These are phyloP conservation scores for Dryocosmus kuriphilus DNA, from an alignment of 2,888 invertebrate genomes.

Conservation along the genomic window DNA sequence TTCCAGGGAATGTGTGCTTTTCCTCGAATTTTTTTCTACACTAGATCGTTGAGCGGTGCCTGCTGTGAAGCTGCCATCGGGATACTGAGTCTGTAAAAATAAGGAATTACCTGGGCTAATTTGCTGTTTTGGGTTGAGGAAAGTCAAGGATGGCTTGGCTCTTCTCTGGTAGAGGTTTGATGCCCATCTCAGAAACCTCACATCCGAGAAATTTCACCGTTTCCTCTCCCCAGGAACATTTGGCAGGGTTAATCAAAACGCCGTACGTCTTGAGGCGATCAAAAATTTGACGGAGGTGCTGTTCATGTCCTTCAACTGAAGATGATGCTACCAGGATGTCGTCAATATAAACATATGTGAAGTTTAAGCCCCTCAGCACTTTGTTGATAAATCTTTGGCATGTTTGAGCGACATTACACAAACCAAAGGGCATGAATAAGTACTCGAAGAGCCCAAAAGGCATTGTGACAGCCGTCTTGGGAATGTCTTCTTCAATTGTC, in stretches of 20 bases:
- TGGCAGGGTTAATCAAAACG: too few species aligned
- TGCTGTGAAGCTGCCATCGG: conserved; percentile 68
- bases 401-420: conserved; percentile 65
- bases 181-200: too few species aligned
- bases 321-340: too few species aligned
- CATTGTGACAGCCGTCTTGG: conserved; percentile 65
- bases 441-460: conserved; percentile 68
- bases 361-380: too few species aligned
- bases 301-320: too few species aligned
- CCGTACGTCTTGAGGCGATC: conserved; percentile 48
- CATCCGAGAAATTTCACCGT: too few species aligned
- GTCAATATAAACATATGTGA: conserved; percentile 51
- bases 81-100: too few species aligned
- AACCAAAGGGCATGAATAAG: conserved; percentile 62
- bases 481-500: conserved; percentile 61
- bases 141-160: too few species aligned
- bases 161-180: too few species aligned
- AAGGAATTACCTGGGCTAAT: conserved; percentile 49
- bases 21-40: conserved; percentile 50
- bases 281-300: too few species aligned
- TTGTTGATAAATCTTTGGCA: conserved; percentile 57
- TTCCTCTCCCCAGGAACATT: too few species aligned
- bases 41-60: conserved; percentile 69
- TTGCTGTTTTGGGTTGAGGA: too few species aligned
- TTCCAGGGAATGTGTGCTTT: conserved; percentile 16